phyloP scores from a whole-genome alignment of 2,888 invertebrate species.

The Nephrotoma guestfalica region DNA sequence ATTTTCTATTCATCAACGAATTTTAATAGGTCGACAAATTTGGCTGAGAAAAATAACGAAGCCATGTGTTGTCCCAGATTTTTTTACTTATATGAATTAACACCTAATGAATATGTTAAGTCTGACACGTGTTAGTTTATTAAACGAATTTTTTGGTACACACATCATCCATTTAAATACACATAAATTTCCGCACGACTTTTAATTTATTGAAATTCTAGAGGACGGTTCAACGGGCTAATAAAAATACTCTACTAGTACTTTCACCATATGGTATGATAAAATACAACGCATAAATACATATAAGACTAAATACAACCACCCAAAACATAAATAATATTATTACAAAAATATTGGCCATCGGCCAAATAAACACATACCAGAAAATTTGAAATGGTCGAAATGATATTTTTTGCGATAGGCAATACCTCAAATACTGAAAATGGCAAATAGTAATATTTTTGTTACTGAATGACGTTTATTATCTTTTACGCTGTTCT shows the following conservation, averaged over 20 bases:
- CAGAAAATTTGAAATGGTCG: background rate
- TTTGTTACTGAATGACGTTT: background rate
- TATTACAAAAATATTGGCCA: background rate
- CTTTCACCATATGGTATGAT: background rate
- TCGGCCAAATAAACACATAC: background rate
- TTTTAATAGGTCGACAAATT: no score
- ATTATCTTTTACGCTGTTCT: background rate
- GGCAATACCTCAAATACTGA: background rate
- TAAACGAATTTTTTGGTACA: background rate
- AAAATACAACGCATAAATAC: background rate
- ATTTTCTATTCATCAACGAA: no score
- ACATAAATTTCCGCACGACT: background rate
- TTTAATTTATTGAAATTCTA: background rate
- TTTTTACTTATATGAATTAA: background rate
- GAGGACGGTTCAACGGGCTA: background rate
- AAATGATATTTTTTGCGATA: background rate
- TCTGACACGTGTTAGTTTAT: background rate
- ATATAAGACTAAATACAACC: background rate
- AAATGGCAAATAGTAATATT: background rate
- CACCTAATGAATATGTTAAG: background rate
- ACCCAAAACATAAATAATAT: background rate
- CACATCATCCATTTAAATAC: background rate
- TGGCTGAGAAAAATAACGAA: no score
- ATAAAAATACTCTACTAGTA: background rate
- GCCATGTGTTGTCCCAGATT: no score